Base-by-base conservation (phyloP, 2,797 vertebrate species). In the Falco biarmicus region DNA sequence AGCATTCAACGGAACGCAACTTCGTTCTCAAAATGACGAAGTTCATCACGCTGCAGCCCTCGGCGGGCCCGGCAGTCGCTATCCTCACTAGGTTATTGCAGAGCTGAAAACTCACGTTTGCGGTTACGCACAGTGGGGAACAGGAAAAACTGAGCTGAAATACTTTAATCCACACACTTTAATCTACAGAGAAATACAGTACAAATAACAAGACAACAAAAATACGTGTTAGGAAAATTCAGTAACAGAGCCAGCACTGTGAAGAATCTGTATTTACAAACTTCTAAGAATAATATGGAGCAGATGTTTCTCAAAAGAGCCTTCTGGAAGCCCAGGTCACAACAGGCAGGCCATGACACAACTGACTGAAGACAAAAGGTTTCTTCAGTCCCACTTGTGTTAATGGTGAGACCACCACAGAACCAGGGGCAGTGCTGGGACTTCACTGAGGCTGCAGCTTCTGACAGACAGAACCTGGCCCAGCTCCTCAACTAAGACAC, bases 111-210 rank as follows among this genome's bases (percentile, higher is more conserved):
- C 41, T 89, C n/a, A 34, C 13, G 48, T 76, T 90, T 50, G 70
- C 41, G 94, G 96, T 90, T 65, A 71, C 24, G 86, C 53, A 79
- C 1, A 94, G 88, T 2, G 22, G 96, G 78, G 75, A 86, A 90
- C 85, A 75, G 51, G 47, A 96, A 68, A 79, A 82, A 24, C 13
- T 22, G 39, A 83, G 77, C 83, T 96, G 82, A 76, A 95, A 90
- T 84, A 78, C 66, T 97, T 97, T 95, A 89, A 95, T 97, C 70
- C 87, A 94, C 90, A 29, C 50, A 41, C 15, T 96, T 87, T 63
- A 81, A 50, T 90, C 74, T 92, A 87, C 64, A 94, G 85, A 92
- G 48, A 83, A 94, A 83, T 57, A 95, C 81, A 89, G 69, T 69
- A 90, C 53, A 83, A 76, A 85, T 75, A 84, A 85, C n/a, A 65